These are phyloP conservation scores for Eretmochelys imbricata DNA, from an alignment of 2,113 vertebrate genomes.

Conservation along the genomic window DNA sequence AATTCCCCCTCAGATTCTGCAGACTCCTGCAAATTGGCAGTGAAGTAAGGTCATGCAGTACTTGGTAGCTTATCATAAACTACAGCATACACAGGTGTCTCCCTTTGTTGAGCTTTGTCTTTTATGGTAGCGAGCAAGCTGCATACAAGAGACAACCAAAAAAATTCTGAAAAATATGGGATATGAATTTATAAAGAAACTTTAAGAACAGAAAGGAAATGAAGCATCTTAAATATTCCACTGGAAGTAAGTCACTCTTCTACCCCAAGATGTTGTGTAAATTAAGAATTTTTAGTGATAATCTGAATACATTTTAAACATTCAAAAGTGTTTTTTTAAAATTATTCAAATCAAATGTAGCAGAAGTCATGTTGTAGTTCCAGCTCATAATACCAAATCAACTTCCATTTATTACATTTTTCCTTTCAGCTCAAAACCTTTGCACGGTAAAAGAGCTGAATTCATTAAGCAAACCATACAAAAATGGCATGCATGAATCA, in stretches of 20 bases:
- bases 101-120: background rate
- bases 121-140: background rate
- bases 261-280: background rate
- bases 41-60: background rate
- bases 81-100: background rate
- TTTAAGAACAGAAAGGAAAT: background rate
- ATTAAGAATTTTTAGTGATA: background rate
- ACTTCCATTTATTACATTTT: constrained; percentile 6
- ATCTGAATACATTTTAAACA: background rate
- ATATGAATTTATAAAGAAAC: background rate
- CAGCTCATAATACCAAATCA: background rate
- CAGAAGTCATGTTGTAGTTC: background rate
- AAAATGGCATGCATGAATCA: constrained; percentile 64
- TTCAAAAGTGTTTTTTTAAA: background rate
- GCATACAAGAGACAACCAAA: background rate
- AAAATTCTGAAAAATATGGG: background rate
- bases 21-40: background rate
- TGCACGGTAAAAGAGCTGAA: constrained; percentile 33
- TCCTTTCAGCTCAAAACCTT: constrained; percentile 17
- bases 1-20: background rate
- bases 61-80: background rate
- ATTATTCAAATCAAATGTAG: background rate
- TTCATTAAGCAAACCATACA: constrained; percentile 50
- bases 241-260: background rate
- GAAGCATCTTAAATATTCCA: background rate